Base-by-base conservation (phyloP, 2,113 vertebrate genomes). In the Pygoscelis antarcticus region DNA sequence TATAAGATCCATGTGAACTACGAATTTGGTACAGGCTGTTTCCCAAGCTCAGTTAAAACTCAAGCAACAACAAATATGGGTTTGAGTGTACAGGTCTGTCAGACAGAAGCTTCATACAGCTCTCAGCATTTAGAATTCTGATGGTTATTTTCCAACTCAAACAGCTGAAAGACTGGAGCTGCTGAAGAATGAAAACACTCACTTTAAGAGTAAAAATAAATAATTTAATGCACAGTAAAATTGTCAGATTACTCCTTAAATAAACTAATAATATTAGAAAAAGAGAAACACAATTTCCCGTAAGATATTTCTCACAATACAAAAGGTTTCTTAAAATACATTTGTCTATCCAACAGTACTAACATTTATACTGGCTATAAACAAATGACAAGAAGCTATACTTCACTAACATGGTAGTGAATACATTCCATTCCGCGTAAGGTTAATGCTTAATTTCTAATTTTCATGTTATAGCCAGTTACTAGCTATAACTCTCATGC, bases 141-240 rank as follows among this genome's bases (percentile, higher is more conserved):
- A 9, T 16, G 23, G 11, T 25, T 86, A 32, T 75, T 92, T 81
- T 83, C 57, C 38, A 75, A 7, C 14, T 83, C 32, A 70, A 69
- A 62, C 10, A 30, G 4, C 15, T 80, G n/a, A 89, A 86, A 71
- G 38, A 21, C 36, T 40, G 47, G 18, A 69, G 5, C 42, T 83
- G 46, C 22, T 46, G 29, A 83, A 89, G 57, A 93, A 92, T 38
- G 18, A 83, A 90, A 90, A 55, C 13, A 66, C 51, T 30, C n/a
- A 70, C 4, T 15, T 58, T 36, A 51, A 84, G 13, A 77, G 27
- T 83, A 93, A 93, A 95, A 96, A 94, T 44, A 89, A 96, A 96
- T 97, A 96, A 83, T 96, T 97, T 96, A 97, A 96, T 96, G 38
- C 7, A 49, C 1, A 2, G 17, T 60, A 55, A 55, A 44, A 21